Conservation (phyloP, 2,113 vertebrate species). For the Pelodiscus sinensis region DNA sequence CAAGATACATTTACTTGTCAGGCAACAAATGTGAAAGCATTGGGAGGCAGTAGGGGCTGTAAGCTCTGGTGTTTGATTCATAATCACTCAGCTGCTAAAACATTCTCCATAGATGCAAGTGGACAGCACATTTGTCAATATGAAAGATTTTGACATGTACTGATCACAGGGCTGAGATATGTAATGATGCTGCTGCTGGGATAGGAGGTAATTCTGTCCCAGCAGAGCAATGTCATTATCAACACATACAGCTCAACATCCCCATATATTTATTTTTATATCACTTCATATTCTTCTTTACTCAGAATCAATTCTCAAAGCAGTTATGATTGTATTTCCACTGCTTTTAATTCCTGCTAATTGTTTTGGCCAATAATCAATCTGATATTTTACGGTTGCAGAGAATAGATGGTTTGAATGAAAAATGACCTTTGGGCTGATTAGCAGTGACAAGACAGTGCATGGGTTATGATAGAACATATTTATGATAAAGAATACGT, state of each 20-base stretch:
- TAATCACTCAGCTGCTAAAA: slow-evolving; percentile 99
- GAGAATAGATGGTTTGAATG: slow-evolving; percentile 64
- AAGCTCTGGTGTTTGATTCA: slow-evolving; percentile 95
- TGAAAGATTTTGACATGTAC: slow-evolving; percentile 98
- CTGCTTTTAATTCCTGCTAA: slow-evolving; percentile 72
- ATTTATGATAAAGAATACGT: slow-evolving; percentile 75
- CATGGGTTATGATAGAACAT: slow-evolving; percentile 81
- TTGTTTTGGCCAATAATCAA: slow-evolving; percentile 63
- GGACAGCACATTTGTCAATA: slow-evolving; percentile 99
- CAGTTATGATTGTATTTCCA: slow-evolving; percentile 45
- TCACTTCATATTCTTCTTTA: slow-evolving; percentile 57
- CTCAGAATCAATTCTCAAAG: slow-evolving; percentile 70
- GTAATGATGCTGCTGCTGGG: slow-evolving; percentile 94
- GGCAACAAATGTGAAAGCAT: slow-evolving; percentile 82
- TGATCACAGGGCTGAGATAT: slow-evolving; percentile 98
- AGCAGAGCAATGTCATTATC: slow-evolving; percentile 79
- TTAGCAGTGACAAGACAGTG: slow-evolving; percentile 84
- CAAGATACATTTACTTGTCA: slow-evolving; percentile 91
- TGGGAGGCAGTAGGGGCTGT: slow-evolving; percentile 77
- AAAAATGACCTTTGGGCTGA: slow-evolving; percentile 79
- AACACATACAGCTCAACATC: slow-evolving; percentile 68
- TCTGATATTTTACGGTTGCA: slow-evolving; percentile 19
- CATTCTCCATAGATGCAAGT: slow-evolving; percentile 96
- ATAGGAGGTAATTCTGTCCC: slow-evolving; percentile 83
- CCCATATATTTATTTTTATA: slow-evolving; percentile 67